phyloP scores from a whole-genome alignment of 2,888 invertebrate genomes.

The Didymodactylos carnosus region DNA sequence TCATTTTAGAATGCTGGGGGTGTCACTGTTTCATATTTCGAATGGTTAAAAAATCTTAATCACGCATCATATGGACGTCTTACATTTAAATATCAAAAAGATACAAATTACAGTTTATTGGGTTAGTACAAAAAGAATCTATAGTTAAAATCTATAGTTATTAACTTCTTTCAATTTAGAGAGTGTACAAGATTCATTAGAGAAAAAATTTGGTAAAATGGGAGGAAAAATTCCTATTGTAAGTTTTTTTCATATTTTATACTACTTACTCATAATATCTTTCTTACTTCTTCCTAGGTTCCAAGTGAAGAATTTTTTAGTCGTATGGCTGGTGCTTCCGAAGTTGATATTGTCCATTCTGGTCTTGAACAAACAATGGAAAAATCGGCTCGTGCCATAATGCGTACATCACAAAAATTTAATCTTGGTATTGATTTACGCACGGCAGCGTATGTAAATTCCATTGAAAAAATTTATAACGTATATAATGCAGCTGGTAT shows the following conservation, averaged over 20 bases:
- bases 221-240: conserved; percentile 73
- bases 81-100: conserved; percentile 72
- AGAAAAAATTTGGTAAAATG: conserved; percentile 70
- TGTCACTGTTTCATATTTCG: conserved; percentile 94
- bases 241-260: conserved; percentile 64
- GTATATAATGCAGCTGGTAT: conserved; percentile 83
- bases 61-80: conserved; percentile 88
- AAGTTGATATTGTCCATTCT: conserved; percentile 96
- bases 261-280: conserved; percentile 26
- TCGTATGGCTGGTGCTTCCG: conserved; percentile 53
- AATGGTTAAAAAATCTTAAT: conserved; percentile 92
- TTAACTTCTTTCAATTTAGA: conserved; percentile 40
- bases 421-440: conserved; percentile 79
- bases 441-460: conserved; percentile 83
- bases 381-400: conserved; percentile 73
- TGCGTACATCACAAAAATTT: conserved; percentile 72
- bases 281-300: not conserved
- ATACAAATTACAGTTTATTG: conserved; percentile 68
- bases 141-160: not conserved
- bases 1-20: conserved; percentile 48
- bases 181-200: conserved; percentile 86
- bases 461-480: conserved; percentile 84
- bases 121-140: conserved; percentile 39
- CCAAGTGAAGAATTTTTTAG: not conserved
- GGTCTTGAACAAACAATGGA: conserved; percentile 96